Evolutionary conservation across 2,797 vertebrate species (phyloP).

Genomic region (Sebastes wilsoni): DNA sequence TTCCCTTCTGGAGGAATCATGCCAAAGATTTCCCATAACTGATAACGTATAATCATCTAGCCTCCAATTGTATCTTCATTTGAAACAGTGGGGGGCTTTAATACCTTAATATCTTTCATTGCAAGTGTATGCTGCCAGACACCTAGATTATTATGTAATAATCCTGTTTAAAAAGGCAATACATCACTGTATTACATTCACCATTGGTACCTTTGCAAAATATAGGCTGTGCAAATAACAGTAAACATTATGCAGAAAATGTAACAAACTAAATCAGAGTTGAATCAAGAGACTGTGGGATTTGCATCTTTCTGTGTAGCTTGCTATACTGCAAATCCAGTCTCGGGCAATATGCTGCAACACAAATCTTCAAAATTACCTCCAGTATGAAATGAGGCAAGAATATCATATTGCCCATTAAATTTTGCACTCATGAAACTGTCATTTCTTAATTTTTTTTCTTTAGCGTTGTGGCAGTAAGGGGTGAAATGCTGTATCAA

Average conservation of each 20-base stretch:
- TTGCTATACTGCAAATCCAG: not conserved
- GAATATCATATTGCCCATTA: constrained; percentile 16
- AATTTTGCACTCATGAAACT: not conserved
- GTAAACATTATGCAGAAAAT: not conserved
- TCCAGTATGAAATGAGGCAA: constrained; percentile 11
- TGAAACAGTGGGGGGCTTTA: not conserved
- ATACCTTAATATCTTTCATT: constrained; percentile 10
- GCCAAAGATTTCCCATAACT: not conserved
- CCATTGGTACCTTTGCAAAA: not conserved
- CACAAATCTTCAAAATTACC: constrained; percentile 18
- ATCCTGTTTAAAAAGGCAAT: not conserved
- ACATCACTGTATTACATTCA: not conserved
- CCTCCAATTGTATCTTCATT: constrained; percentile 1
- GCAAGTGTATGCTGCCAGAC: not conserved
- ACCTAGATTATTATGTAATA: not conserved
- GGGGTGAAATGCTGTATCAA: not conserved
- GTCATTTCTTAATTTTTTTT: not conserved
- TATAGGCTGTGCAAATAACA: not conserved
- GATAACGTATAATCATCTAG: not conserved
- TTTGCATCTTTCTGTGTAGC: not conserved
- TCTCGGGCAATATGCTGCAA: not conserved
- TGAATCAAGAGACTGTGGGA: not conserved
- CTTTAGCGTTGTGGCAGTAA: not conserved
- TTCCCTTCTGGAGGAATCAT: constrained; percentile 16
- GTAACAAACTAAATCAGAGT: not conserved